Conservation (phyloP, 2,113 vertebrate genomes). For the Columbina picui region DNA sequence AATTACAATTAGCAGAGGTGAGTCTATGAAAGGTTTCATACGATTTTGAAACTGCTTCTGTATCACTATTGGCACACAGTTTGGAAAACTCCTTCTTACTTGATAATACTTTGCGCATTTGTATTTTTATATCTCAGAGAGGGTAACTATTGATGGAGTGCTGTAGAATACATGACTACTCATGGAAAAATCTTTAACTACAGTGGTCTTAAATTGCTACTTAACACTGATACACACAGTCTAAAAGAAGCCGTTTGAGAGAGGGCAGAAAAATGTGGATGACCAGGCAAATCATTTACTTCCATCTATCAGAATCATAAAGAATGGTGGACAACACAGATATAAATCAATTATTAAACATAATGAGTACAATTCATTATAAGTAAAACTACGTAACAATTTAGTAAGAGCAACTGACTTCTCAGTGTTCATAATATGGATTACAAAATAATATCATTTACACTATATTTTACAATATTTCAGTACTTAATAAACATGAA, state of each 20-base stretch:
- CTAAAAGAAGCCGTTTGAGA: not conserved
- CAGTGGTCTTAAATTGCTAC: not conserved
- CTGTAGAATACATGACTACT: not conserved
- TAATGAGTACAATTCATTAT: not conserved
- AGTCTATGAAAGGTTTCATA: not conserved
- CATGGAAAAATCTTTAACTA: not conserved
- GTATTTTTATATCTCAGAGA: not conserved
- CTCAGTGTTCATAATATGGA: not conserved
- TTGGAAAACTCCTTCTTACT: not conserved
- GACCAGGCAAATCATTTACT: constrained; percentile 60
- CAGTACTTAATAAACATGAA: not conserved
- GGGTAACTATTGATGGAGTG: not conserved
- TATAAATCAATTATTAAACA: not conserved
- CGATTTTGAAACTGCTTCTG: not conserved
- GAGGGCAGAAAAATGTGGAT: constrained; percentile 27
- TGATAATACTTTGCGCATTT: not conserved
- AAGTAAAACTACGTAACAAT: not conserved
- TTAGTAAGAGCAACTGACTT: not conserved
- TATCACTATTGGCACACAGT: not conserved
- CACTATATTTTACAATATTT: not conserved
- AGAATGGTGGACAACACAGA: constrained; percentile 54
- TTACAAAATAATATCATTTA: not conserved
- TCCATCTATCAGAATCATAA: constrained; percentile 45
- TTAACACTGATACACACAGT: not conserved
- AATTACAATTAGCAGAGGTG: not conserved